Evolutionary conservation across 2,888 invertebrate species (phyloP).

Genomic region (Noctua pronuba): DNA sequence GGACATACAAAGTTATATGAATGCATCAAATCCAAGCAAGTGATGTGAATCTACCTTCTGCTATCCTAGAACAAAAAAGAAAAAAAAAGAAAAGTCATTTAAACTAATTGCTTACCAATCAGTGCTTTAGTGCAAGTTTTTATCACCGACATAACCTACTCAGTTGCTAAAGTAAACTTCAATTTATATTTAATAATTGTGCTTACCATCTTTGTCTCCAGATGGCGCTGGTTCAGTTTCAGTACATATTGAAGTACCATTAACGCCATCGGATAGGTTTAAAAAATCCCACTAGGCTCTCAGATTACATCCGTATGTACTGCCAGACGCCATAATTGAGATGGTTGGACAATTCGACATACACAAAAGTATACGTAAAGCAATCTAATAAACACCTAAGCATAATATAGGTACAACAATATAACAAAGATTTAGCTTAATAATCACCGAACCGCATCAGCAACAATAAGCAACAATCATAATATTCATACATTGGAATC

Average conservation of each 20-base stretch:
- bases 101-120: neutral
- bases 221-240: neutral
- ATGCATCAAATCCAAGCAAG: neutral
- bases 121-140: neutral
- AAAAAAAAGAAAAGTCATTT: too few relatives aligned
- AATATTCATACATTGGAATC: slow-evolving; percentile 84
- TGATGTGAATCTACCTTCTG: neutral
- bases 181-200: neutral
- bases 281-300: neutral
- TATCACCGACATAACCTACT: neutral
- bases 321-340: neutral
- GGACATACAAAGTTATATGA: neutral
- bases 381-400: neutral
- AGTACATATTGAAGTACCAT: neutral
- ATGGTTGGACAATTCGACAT: neutral
- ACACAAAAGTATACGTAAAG: neutral
- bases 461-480: slow-evolving; percentile 81
- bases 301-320: neutral
- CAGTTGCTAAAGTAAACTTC: neutral
- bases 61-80: too few relatives aligned
- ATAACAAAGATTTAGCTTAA: slow-evolving; percentile 35
- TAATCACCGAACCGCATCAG: slow-evolving; percentile 67
- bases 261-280: neutral
- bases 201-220: neutral
- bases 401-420: neutral